Conservation (phyloP, 2,888 invertebrate species). For the Amphiduros pacificus region DNA sequence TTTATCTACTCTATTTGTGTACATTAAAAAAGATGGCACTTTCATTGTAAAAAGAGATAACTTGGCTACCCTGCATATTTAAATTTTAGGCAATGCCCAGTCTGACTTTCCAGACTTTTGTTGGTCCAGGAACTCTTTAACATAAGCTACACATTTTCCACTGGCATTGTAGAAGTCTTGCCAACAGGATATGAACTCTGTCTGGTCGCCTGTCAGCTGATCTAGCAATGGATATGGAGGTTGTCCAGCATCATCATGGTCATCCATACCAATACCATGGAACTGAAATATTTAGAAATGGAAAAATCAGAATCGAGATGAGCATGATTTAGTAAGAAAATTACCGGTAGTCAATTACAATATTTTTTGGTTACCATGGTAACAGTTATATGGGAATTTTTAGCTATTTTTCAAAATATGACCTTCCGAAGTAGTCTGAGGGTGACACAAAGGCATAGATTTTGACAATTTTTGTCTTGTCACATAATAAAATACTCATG, state of each 20-base stretch:
- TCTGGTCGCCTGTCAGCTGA: background rate
- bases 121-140: slow-evolving; percentile 2
- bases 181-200: background rate
- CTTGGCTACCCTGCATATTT: too few species aligned
- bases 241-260: background rate
- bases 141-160: background rate
- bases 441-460: too few species aligned
- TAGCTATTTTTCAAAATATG: too few species aligned
- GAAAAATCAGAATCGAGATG: too few species aligned
- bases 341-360: too few species aligned
- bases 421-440: too few species aligned
- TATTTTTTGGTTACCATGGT: too few species aligned
- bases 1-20: too few species aligned
- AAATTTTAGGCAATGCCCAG: background rate
- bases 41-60: too few species aligned
- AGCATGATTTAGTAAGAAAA: too few species aligned
- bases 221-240: background rate
- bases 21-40: too few species aligned
- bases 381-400: too few species aligned
- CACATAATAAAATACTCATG: background rate
- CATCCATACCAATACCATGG: background rate
- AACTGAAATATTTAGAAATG: slow-evolving; percentile 3
- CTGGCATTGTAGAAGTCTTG: background rate
- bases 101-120: background rate
- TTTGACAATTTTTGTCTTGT: background rate